Conservation (phyloP, 37 sponge, comb jelly and placozoan species). For the Tethya wilhelma region DNA sequence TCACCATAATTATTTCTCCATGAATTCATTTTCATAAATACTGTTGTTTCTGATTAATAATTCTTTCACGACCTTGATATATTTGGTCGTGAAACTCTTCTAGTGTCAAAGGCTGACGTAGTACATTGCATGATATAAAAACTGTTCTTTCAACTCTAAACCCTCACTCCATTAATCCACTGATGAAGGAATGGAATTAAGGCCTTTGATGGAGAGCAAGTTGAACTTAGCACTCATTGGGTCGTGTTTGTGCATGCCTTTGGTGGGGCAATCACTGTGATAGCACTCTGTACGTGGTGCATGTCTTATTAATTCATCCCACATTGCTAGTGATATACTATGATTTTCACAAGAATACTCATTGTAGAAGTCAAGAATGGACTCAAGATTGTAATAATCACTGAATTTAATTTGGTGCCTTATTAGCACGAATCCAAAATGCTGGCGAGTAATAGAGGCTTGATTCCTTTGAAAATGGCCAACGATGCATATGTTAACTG, state of each 20-base stretch:
- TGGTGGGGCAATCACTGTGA: neutral
- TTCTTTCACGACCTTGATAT: neutral
- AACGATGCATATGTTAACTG: neutral
- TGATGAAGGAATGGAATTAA: neutral
- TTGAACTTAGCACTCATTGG: no score
- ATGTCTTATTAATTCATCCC: slow-evolving; percentile 19
- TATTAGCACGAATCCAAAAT: slow-evolving; percentile 8
- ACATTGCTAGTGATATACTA: neutral
- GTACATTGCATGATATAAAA: neutral
- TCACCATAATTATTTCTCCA: slow-evolving; percentile 14
- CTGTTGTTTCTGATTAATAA: neutral
- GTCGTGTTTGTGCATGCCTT: neutral
- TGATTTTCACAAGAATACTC: neutral
- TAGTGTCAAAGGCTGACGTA: neutral
- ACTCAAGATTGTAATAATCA: slow-evolving; percentile 45
- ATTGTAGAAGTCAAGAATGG: slow-evolving; percentile 28
- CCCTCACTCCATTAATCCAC: neutral
- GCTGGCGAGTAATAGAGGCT: slow-evolving; percentile 2
- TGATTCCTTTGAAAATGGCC: slow-evolving; percentile 40
- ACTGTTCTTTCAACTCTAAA: slow-evolving; percentile 2
- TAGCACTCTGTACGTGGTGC: slow-evolving; percentile 18
- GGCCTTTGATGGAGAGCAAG: neutral
- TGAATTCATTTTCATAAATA: slow-evolving; percentile 2
- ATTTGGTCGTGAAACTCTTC: neutral
- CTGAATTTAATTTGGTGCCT: slow-evolving; percentile 27